Conservation (phyloP, 1,140 invertebrate species). For the Drosophila repletoides region DNA sequence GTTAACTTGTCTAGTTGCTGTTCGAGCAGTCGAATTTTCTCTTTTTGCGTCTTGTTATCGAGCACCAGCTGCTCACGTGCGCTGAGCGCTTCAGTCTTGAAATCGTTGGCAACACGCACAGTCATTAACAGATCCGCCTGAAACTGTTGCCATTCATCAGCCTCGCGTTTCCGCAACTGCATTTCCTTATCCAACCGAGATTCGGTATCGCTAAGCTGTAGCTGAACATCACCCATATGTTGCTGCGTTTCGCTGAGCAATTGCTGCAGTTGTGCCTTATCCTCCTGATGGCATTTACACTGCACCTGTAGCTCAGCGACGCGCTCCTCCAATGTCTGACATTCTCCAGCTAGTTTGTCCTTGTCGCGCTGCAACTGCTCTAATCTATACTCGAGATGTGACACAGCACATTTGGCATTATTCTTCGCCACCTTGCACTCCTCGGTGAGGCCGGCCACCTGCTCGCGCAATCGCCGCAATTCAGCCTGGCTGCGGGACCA, state of each 20-base stretch:
- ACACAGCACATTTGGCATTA: slow-evolving; percentile 91
- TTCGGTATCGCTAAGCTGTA: slow-evolving; percentile 84
- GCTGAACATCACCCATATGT: slow-evolving; percentile 85
- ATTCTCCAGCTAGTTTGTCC: slow-evolving; percentile 86
- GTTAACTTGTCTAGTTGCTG: slow-evolving; percentile 89
- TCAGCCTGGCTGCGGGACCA: slow-evolving; percentile 90
- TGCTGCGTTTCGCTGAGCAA: slow-evolving; percentile 87
- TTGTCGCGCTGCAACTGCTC: slow-evolving; percentile 89
- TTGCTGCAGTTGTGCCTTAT: slow-evolving; percentile 88
- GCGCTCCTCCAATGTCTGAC: slow-evolving; percentile 89
- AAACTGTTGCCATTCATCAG: slow-evolving; percentile 96
- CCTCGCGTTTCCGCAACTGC: slow-evolving; percentile 85
- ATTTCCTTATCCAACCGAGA: slow-evolving; percentile 85
- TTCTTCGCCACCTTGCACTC: slow-evolving; percentile 91
- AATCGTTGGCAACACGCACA: slow-evolving; percentile 96
- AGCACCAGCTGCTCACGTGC: slow-evolving; percentile 91
- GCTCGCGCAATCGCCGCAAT: slow-evolving; percentile 88
- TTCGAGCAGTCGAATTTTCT: slow-evolving; percentile 89
- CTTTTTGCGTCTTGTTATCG: slow-evolving; percentile 92
- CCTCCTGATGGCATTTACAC: slow-evolving; percentile 89
- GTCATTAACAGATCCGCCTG: slow-evolving; percentile 95
- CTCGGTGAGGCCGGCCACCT: slow-evolving; percentile 88
- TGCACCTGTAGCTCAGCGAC: slow-evolving; percentile 88
- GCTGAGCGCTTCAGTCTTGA: slow-evolving; percentile 93
- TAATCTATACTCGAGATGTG: slow-evolving; percentile 90